These are phyloP conservation scores for Anguilla obscura DNA, from an alignment of 2,797 vertebrate species.

Conservation along the genomic window DNA sequence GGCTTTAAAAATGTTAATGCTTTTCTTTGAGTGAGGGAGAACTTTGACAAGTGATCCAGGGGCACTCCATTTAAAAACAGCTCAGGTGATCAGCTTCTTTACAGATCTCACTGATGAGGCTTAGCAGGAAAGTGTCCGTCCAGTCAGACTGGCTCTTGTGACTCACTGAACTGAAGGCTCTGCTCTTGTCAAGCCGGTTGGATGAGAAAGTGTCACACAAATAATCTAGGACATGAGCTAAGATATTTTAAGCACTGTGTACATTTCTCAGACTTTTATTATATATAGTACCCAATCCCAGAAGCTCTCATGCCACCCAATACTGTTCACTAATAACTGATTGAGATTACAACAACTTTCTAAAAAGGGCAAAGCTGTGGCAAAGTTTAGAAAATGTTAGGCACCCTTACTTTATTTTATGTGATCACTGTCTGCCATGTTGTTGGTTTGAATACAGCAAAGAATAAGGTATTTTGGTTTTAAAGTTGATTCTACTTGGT, in stretches of 20 bases:
- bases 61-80: constrained; percentile 4
- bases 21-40: constrained; percentile 17
- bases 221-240: constrained; percentile 4
- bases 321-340: neutral
- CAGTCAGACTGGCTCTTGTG: constrained; percentile 21
- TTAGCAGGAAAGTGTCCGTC: constrained; percentile 10
- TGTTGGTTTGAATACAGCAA: neutral
- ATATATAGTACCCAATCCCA: neutral
- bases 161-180: neutral
- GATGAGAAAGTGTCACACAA: constrained; percentile 22
- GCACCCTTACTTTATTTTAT: neutral
- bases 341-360: neutral
- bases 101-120: neutral
- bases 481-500: neutral
- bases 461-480: neutral
- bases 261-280: constrained; percentile 6
- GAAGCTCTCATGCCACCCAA: neutral
- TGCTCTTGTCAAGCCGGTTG: constrained; percentile 9
- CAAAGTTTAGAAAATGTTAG: neutral
- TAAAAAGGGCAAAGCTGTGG: neutral
- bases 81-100: constrained; percentile 16
- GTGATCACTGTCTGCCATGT: neutral
- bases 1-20: neutral
- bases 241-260: neutral
- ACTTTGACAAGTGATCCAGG: neutral